phyloP scores from a whole-genome alignment of 2,888 invertebrate genomes.

The Zygothrica quintamaculata region DNA sequence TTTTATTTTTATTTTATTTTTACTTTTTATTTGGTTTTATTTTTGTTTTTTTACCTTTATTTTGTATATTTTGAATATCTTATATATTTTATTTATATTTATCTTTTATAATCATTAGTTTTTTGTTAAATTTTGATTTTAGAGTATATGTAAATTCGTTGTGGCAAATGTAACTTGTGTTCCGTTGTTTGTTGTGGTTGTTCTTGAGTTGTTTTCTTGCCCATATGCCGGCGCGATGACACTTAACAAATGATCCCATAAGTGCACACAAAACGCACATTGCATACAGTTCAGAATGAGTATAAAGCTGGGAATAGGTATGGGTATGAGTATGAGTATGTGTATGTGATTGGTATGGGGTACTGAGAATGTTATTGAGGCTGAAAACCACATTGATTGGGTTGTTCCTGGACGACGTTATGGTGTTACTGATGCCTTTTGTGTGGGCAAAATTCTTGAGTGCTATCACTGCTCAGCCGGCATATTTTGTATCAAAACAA shows the following conservation, averaged over 20 bases:
- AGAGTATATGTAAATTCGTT: background rate
- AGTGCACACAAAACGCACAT: conserved; percentile 81
- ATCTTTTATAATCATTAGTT: too few relatives aligned
- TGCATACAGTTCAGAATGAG: conserved; percentile 50
- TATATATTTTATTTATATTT: too few relatives aligned
- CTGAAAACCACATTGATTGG: conserved; percentile 68
- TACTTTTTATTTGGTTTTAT: too few relatives aligned
- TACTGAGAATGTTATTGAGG: conserved; percentile 9
- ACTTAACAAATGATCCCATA: conserved; percentile 84
- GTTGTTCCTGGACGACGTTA: conserved; percentile 55
- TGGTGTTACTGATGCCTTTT: conserved; percentile 58
- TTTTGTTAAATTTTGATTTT: too few relatives aligned
- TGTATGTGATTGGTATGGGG: too few relatives aligned
- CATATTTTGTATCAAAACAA: conserved; percentile 79
- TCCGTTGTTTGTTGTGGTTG: conserved; percentile 60
- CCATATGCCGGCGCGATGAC: conserved; percentile 82
- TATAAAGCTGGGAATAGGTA: conserved; percentile 7
- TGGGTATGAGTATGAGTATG: conserved; percentile 16
- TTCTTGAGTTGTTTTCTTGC: conserved; percentile 67
- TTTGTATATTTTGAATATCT: background rate
- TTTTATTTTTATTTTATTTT: too few relatives aligned
- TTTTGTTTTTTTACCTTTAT: too few relatives aligned
- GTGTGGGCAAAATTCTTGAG: conserved; percentile 75
- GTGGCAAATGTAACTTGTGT: conserved; percentile 5
- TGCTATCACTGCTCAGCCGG: conserved; percentile 77